Conservation (phyloP, 2,888 invertebrate species). For the Hydrotaea diabolus region DNA sequence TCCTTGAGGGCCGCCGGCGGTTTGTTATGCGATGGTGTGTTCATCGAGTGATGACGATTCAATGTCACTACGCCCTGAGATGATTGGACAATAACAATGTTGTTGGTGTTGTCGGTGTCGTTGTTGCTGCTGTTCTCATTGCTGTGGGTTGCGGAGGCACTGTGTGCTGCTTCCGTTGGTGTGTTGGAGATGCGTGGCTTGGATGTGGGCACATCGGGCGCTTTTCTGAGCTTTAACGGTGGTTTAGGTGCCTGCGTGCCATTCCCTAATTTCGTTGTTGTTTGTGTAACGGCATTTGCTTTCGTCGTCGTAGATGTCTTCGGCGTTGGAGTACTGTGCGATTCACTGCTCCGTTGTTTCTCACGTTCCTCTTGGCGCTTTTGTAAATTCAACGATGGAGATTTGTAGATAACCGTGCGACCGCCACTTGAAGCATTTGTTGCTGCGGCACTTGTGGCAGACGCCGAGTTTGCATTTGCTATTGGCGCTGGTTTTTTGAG, state of each 20-base stretch:
- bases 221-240: constrained; percentile 76
- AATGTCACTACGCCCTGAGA: constrained; percentile 69
- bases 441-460: constrained; percentile 60
- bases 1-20: constrained; percentile 73
- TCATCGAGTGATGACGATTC: constrained; percentile 74
- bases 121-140: constrained; percentile 12
- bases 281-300: constrained; percentile 54
- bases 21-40: constrained; percentile 64
- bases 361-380: constrained; percentile 76
- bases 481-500: constrained; percentile 52
- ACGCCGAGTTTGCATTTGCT: constrained; percentile 18
- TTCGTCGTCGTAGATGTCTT: constrained; percentile 57
- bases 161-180: constrained; percentile 62
- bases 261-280: constrained; percentile 54
- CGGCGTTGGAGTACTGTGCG: constrained; percentile 50
- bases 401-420: constrained; percentile 80
- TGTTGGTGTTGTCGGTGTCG: constrained; percentile 40
- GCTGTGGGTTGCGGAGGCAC: neutral
- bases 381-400: constrained; percentile 78
- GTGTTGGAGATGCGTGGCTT: constrained; percentile 70
- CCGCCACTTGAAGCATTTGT: constrained; percentile 72
- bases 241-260: constrained; percentile 71
- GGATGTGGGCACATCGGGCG: constrained; percentile 76
- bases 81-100: constrained; percentile 70
- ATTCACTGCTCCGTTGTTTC: constrained; percentile 64